These are phyloP conservation scores for Glossophaga mutica DNA, from an alignment of 2,797 vertebrate species.

Conservation along the genomic window DNA sequence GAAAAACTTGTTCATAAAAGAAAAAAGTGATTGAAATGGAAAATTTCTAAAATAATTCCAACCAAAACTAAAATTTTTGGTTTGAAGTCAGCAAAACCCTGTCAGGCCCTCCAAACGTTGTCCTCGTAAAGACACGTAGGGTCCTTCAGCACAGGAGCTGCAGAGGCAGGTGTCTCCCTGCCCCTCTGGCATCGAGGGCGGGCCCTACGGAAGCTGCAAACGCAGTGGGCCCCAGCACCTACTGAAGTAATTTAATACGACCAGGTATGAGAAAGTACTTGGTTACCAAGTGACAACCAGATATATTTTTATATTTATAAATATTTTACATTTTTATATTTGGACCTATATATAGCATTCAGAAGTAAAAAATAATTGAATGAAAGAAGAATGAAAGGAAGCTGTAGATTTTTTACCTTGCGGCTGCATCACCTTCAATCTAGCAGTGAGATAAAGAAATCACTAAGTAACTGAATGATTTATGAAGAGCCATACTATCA, in stretches of 20 bases:
- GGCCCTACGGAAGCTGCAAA: background rate
- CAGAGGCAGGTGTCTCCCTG: background rate
- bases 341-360: background rate
- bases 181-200: background rate
- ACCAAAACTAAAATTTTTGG: background rate
- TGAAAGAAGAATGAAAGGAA: background rate
- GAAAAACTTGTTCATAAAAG: background rate
- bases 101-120: background rate
- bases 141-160: background rate
- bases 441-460: conserved; percentile 25
- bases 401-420: background rate
- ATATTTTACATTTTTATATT: background rate
- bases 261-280: background rate
- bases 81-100: background rate
- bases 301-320: background rate
- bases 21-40: conserved; percentile 11
- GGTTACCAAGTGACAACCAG: background rate
- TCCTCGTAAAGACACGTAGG: background rate
- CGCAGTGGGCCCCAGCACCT: background rate
- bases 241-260: background rate
- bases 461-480: background rate
- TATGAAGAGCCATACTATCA: background rate
- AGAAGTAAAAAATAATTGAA: background rate
- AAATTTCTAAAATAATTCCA: conserved; percentile 29
- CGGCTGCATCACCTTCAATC: background rate